Percentiles rank a stretch among this genome's conserved stretches.
Conservation (phyloP, 2,797 vertebrate genomes). For the Pangasius larnaudii region DNA sequence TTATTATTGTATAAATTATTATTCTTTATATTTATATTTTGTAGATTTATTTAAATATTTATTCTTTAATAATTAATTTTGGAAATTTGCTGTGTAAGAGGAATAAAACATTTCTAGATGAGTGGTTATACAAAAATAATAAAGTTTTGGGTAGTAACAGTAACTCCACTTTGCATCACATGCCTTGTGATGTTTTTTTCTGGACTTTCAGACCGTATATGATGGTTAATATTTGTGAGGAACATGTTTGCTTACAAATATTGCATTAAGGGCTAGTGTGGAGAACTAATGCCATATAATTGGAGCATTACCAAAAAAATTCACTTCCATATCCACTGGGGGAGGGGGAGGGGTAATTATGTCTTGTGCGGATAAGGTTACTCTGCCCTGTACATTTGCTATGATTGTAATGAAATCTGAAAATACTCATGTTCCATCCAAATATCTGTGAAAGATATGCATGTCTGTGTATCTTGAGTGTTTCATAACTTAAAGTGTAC, state of each 20-base stretch:
- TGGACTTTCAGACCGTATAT: not conserved
- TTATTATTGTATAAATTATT: not conserved
- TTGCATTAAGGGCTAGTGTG: slow-evolving; percentile 89
- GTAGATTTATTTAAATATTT: not conserved
- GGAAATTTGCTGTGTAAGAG: not conserved
- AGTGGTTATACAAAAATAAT: not conserved
- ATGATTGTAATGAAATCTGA: slow-evolving; percentile 87
- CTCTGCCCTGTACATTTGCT: slow-evolving; percentile 87
- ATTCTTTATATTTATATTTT: not conserved
- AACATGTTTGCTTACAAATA: slow-evolving; percentile 70
- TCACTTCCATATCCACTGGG: not conserved
- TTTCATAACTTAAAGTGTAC: slow-evolving; percentile 17
- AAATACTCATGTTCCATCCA: slow-evolving; percentile 86
- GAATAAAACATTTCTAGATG: not conserved
- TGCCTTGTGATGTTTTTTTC: not conserved
- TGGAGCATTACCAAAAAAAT: slow-evolving; percentile 76
- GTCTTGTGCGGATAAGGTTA: slow-evolving; percentile 82
- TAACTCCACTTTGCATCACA: not conserved
- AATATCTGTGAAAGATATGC: not conserved
- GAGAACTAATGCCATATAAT: slow-evolving; percentile 90
- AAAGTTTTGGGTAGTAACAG: not conserved
- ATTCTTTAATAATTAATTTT: not conserved
- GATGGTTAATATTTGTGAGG: not conserved
- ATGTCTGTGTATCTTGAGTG: not conserved
- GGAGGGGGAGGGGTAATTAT: slow-evolving; percentile 66